phyloP scores from a whole-genome alignment of 1,140 invertebrate genomes.

The Hirudo medicinalis region DNA sequence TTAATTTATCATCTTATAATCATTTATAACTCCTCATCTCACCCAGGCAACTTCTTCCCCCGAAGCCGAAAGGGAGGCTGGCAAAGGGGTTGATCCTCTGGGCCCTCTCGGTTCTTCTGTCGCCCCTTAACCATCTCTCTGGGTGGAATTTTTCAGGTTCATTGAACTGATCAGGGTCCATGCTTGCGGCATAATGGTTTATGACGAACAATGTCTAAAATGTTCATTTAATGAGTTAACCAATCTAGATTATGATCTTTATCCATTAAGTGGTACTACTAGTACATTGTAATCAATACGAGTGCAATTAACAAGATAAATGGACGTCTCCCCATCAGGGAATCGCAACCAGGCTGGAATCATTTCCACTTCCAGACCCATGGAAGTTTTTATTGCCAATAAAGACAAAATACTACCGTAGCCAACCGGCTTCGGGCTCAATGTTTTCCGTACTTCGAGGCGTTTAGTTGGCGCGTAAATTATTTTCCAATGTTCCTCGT shows the following conservation, averaged over 20 bases:
- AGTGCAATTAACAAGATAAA: background rate
- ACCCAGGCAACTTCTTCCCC: conserved; percentile 66
- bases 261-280: conserved; percentile 13
- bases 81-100: conserved; percentile 45
- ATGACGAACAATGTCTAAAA: conserved; percentile 58
- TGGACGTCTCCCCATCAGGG: background rate
- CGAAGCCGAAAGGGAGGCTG: conserved; percentile 67
- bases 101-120: conserved; percentile 23
- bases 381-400: conserved; percentile 3
- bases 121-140: conserved; percentile 54
- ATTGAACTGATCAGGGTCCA: conserved; percentile 55
- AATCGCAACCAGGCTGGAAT: too few species aligned
- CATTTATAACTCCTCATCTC: background rate
- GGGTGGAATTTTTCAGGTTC: conserved; percentile 57
- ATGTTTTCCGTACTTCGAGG: too few species aligned
- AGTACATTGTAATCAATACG: conserved; percentile 24
- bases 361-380: background rate
- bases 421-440: too few species aligned
- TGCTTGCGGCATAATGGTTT: conserved; percentile 65
- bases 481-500: too few species aligned
- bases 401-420: background rate
- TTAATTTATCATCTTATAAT: too few species aligned
- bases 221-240: background rate
- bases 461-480: too few species aligned
- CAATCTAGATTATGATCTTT: conserved; percentile 11